Conservation (phyloP, 2,113 vertebrate genomes). For the Pipra filicauda region DNA sequence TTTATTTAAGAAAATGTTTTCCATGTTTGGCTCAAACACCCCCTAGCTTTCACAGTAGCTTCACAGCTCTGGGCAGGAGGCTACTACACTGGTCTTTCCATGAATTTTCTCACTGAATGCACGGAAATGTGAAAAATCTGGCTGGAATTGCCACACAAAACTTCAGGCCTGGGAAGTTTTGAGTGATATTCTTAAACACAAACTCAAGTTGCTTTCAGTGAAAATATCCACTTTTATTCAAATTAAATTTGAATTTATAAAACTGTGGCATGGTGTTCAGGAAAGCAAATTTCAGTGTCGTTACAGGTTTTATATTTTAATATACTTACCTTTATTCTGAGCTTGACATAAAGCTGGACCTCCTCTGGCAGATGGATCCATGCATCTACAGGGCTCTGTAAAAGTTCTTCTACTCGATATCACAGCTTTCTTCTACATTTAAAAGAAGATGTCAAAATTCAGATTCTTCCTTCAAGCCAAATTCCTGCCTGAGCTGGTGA, state of each 20-base stretch:
- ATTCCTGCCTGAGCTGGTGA: not conserved
- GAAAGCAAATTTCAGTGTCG: not conserved
- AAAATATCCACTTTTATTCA: not conserved
- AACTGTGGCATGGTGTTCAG: not conserved
- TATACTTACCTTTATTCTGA: not conserved
- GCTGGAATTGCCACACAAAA: not conserved
- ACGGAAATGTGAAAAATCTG: not conserved
- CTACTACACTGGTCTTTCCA: not conserved
- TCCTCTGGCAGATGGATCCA: not conserved
- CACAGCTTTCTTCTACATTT: not conserved
- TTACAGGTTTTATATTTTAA: not conserved
- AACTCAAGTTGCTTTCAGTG: not conserved
- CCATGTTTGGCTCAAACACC: not conserved
- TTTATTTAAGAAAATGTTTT: not conserved
- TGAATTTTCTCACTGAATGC: not conserved
- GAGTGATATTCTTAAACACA: not conserved
- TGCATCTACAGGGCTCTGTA: not conserved
- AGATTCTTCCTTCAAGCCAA: not conserved
- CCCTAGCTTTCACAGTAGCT: not conserved
- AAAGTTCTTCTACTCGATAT: not conserved
- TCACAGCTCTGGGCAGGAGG: not conserved
- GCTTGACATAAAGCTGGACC: not conserved
- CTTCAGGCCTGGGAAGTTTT: not conserved
- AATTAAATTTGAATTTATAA: not conserved
- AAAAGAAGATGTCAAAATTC: not conserved